Base-by-base conservation (phyloP, 2,113 vertebrate genomes). In the Callopanchax toddi region DNA sequence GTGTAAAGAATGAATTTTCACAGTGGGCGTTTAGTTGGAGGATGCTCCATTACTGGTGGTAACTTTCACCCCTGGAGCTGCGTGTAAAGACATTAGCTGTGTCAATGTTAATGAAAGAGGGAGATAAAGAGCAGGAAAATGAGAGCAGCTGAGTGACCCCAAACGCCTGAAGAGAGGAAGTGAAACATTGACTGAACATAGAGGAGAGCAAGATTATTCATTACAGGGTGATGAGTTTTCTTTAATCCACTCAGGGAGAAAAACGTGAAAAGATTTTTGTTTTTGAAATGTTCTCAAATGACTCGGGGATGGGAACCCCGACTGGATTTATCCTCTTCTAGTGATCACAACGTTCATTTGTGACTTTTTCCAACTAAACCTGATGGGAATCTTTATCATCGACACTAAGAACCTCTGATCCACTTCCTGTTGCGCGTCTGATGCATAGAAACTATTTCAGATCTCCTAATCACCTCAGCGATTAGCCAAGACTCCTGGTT, bases 101-200 rank as follows among this genome's bases (percentile, higher is more conserved):
- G 76, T 63, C 74, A 74, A 78, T 66, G 81, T 76, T 74, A 74
- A 78, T 82, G 71, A 76, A 76, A 67, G 65, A 65, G 13, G 32
- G 44, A 65, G 74, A 84, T 74, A 59, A 77, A 70, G 54, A 64
- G 59, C 6, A 16, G 37, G 46, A 53, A 64, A 68, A 60, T 20
- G 44, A 62, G 9, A 50, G 50, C 1, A 4, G 37, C 11, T 22
- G 32, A 42, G 57, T 67, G 74, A 76, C 75, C 68, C 55, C 44
- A 56, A 68, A 69, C 54, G 71, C 56, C 70, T 13, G 3, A 15
- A 67, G 70, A 65, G 51, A 67, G 52, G 61, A 76, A 49, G 46
- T n/a, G 34, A 56, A 62, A 53, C 29, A 52, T 25, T 60, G 64
- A 29, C 21, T 1, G 63, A 58, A 50, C 29, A 36, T 42, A 34